These are phyloP conservation scores for Tenthredo scrophulariae DNA, from an alignment of 2,888 invertebrate genomes.

Conservation along the genomic window DNA sequence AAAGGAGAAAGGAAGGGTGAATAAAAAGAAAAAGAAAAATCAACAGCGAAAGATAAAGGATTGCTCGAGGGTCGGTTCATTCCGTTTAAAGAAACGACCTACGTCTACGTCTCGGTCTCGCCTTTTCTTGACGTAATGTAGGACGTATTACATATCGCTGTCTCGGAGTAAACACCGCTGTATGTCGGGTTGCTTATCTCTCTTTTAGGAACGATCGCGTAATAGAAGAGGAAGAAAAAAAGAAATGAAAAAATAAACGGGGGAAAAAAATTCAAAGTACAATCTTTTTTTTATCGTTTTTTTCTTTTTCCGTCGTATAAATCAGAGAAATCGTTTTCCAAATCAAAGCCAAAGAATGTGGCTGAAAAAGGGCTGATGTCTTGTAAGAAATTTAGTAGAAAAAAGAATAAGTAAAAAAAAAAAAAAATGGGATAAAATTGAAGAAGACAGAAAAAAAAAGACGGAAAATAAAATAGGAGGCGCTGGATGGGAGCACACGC, in stretches of 20 bases:
- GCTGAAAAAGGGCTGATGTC: too few species aligned
- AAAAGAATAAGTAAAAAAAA: too few species aligned
- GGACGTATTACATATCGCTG: not conserved
- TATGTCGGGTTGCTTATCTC: not conserved
- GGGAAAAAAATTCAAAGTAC: not conserved
- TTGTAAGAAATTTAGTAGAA: too few species aligned
- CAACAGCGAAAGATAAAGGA: conserved; percentile 36
- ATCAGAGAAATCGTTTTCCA: too few species aligned
- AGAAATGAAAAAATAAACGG: not conserved
- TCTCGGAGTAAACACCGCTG: not conserved
- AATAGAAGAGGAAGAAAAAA: not conserved
- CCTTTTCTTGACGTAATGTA: not conserved
- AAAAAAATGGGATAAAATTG: not conserved
- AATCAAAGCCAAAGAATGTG: too few species aligned
- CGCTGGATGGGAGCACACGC: too few species aligned
- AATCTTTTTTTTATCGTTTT: not conserved
- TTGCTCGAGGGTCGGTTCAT: conserved; percentile 22
- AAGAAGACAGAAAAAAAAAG: not conserved
- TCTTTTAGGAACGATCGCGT: not conserved
- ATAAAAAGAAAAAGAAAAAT: not conserved
- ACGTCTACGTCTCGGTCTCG: not conserved
- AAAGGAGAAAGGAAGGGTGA: not conserved
- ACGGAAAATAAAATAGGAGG: too few species aligned
- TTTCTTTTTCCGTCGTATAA: not conserved
- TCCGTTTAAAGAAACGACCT: conserved; percentile 21